A percentile compares a stretch with the other conserved stretches of the same genome.
Evolutionary conservation across 2,888 invertebrate species (phyloP).

Genomic region (Sinelater perroti): DNA sequence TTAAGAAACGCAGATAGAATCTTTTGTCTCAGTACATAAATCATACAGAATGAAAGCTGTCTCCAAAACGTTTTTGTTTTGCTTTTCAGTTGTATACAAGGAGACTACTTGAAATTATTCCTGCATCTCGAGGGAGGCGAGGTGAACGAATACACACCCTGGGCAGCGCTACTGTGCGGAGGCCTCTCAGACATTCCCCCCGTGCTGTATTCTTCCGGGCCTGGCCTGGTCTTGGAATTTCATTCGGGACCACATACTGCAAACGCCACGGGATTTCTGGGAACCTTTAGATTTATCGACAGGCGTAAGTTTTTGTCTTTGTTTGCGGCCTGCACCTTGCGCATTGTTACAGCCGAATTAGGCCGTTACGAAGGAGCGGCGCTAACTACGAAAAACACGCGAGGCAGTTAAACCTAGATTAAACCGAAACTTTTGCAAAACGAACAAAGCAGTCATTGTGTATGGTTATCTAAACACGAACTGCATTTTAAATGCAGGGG

Average conservation of each 20-base stretch:
- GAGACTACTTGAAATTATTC: conserved; percentile 82
- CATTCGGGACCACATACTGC: conserved; percentile 68
- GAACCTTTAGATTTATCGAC: conserved; percentile 80
- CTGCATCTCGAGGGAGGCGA: conserved; percentile 75
- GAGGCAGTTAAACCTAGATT: conserved; percentile 11
- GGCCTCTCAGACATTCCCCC: conserved; percentile 73
- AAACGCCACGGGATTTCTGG: conserved; percentile 75
- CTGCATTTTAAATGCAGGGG: conserved; percentile 8
- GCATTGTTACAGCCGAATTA: conserved; percentile 15
- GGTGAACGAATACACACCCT: conserved; percentile 79
- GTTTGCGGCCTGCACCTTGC: background rate
- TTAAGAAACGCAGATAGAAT: no score
- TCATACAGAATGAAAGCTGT: conserved; percentile 20
- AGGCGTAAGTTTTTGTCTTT: conserved; percentile 69
- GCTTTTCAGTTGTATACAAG: conserved; percentile 75
- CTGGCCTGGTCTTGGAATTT: conserved; percentile 78
- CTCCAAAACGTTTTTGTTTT: conserved; percentile 13
- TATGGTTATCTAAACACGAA: conserved; percentile 8
- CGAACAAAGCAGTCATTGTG: conserved; percentile 6
- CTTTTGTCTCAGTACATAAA: conserved; percentile 25
- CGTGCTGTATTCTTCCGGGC: conserved; percentile 78
- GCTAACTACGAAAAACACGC: conserved; percentile 12
- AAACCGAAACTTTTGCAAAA: conserved; percentile 3
- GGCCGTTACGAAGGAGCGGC: background rate
- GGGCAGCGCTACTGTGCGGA: conserved; percentile 79